Conservation (phyloP, 2,888 invertebrate genomes). For the Ellobium chinense region DNA sequence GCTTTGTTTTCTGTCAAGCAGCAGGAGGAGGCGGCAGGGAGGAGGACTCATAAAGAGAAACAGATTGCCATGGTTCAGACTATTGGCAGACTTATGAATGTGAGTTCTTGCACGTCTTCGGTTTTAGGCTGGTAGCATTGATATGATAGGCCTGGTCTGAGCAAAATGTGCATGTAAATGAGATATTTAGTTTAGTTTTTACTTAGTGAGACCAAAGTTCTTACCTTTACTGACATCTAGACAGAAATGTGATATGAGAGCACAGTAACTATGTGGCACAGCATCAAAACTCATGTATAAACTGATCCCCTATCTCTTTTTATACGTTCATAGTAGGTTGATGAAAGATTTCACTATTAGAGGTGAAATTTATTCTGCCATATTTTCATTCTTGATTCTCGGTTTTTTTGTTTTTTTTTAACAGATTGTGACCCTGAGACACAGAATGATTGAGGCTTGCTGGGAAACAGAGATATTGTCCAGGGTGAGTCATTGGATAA, state of each 20-base stretch:
- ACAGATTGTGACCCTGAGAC: constrained; percentile 70
- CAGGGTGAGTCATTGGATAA: constrained; percentile 59
- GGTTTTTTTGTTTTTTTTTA: constrained; percentile 26
- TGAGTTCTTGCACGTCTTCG: constrained; percentile 49
- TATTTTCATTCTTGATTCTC: neutral
- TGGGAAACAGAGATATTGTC: constrained; percentile 76
- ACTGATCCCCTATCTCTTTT: too few relatives aligned
- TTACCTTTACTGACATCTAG: too few relatives aligned
- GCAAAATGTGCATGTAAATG: too few relatives aligned
- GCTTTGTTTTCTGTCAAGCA: constrained; percentile 65
- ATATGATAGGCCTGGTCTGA: too few relatives aligned
- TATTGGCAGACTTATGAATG: constrained; percentile 71
- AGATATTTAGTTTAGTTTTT: too few relatives aligned
- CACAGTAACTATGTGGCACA: too few relatives aligned
- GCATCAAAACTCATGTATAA: too few relatives aligned
- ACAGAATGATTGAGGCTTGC: constrained; percentile 75
- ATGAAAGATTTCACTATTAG: too few relatives aligned
- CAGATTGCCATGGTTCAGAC: constrained; percentile 66
- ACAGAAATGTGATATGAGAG: too few relatives aligned
- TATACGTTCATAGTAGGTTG: too few relatives aligned
- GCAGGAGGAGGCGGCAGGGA: constrained; percentile 63
- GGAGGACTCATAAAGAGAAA: constrained; percentile 68
- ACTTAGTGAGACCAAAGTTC: too few relatives aligned
- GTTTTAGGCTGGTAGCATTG: too few relatives aligned
- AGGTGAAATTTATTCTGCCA: neutral